Evolutionary conservation across 53 echinoderm and acorn worm species (phyloP).

Genomic region (Echinarachnius parma): DNA sequence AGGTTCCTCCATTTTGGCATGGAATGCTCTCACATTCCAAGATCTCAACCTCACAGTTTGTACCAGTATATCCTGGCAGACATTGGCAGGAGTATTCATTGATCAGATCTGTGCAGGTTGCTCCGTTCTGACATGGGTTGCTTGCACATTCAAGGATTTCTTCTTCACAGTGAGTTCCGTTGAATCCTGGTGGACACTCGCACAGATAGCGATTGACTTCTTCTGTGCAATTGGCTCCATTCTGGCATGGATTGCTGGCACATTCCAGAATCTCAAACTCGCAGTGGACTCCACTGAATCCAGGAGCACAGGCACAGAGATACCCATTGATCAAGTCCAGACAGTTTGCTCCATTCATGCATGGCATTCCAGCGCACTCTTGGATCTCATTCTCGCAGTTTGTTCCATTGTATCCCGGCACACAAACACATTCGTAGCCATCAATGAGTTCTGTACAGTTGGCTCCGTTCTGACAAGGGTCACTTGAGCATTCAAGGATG

Average conservation of each 20-base stretch:
- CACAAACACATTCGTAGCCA: conserved; percentile 12
- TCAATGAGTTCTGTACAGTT: conserved; percentile 38
- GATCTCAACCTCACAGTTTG: conserved; percentile 35
- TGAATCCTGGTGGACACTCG: conserved; percentile 55
- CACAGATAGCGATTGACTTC: conserved; percentile 51
- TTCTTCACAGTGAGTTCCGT: conserved; percentile 57
- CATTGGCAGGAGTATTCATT: conserved; percentile 63
- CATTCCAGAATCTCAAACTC: conserved; percentile 66
- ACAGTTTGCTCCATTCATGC: conserved; percentile 63
- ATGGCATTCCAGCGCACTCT: conserved; percentile 60
- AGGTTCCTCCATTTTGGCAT: conserved; percentile 16
- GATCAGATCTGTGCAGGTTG: conserved; percentile 46
- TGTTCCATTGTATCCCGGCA: conserved; percentile 25
- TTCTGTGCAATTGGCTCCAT: conserved; percentile 67
- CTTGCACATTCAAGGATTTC: conserved; percentile 67
- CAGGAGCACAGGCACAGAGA: conserved; percentile 57
- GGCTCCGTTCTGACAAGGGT: conserved; percentile 63
- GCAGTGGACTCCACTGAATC: conserved; percentile 57
- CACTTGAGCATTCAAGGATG: conserved; percentile 57
- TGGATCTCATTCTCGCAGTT: conserved; percentile 51
- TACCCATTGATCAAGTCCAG: conserved; percentile 65
- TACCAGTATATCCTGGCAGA: conserved; percentile 43
- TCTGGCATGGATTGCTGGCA: conserved; percentile 62
- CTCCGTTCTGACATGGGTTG: conserved; percentile 74
- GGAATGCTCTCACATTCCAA: conserved; percentile 18